Evolutionary conservation across 2,797 vertebrate species (phyloP).

Genomic region (Morus bassanus): DNA sequence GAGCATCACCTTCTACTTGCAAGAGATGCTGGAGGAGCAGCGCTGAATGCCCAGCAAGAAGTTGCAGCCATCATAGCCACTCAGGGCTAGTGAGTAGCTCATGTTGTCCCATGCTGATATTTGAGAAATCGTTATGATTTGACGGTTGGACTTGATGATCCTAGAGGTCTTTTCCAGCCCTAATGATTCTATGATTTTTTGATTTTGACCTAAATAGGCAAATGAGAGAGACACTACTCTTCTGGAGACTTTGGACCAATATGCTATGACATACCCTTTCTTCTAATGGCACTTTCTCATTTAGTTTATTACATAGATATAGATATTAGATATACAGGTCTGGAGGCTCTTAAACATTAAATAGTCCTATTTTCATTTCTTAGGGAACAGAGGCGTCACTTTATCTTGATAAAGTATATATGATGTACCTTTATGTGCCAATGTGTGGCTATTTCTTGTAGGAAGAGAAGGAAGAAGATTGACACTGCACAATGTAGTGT

Average conservation of each 20-base stretch:
- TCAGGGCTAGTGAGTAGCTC: not conserved
- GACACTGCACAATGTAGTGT: not conserved
- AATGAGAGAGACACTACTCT: not conserved
- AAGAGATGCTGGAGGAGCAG: not conserved
- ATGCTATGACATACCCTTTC: not conserved
- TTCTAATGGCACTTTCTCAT: not conserved
- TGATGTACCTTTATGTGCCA: not conserved
- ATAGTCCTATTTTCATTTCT: not conserved
- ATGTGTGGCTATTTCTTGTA: not conserved
- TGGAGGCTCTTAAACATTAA: not conserved
- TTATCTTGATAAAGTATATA: not conserved
- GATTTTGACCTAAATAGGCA: not conserved
- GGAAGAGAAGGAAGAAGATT: constrained; percentile 4
- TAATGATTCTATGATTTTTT: not conserved
- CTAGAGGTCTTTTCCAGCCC: too few relatives aligned
- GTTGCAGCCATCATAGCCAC: not conserved
- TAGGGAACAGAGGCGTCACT: not conserved
- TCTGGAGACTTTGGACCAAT: not conserved
- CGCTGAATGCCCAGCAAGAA: not conserved
- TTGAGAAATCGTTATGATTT: not conserved
- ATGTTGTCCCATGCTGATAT: not conserved
- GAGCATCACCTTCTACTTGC: not conserved
- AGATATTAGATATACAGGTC: not conserved
- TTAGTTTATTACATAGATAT: not conserved
- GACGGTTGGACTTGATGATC: too few relatives aligned